A percentile compares a stretch with the other conserved stretches of the same genome.
These are phyloP conservation scores for Scaptodrosophila latifasciaeformis DNA, from an alignment of 2,888 invertebrate genomes.

Conservation along the genomic window DNA sequence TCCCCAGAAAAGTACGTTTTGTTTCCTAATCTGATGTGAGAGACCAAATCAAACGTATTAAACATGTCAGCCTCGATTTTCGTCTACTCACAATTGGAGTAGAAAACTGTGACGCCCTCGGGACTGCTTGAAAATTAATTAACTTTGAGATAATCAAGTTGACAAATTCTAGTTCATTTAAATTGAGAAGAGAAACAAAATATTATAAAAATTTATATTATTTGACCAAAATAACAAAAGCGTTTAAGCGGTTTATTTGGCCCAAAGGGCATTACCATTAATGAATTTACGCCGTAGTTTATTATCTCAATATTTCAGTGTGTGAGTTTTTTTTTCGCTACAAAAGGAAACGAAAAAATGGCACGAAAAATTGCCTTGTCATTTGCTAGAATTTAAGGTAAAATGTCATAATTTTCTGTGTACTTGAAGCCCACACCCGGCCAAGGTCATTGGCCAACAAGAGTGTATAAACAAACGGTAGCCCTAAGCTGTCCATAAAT, in stretches of 20 bases:
- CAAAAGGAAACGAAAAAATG: not conserved
- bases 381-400: slow-evolving; percentile 20
- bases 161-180: slow-evolving; percentile 38
- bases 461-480: slow-evolving; percentile 17
- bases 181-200: slow-evolving; percentile 5
- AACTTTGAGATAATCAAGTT: slow-evolving; percentile 41
- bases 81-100: not conserved
- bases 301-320: not conserved
- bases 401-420: slow-evolving; percentile 35
- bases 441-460: slow-evolving; percentile 48
- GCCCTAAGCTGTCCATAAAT: slow-evolving; percentile 44
- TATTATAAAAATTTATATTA: not conserved
- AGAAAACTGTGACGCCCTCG: slow-evolving; percentile 7
- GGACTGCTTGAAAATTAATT: slow-evolving; percentile 38
- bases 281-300: not conserved
- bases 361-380: slow-evolving; percentile 36
- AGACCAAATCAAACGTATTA: slow-evolving; percentile 14
- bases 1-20: no score
- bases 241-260: not conserved
- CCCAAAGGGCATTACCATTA: not conserved
- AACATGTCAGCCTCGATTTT: slow-evolving; percentile 27
- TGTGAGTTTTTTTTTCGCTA: not conserved
- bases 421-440: not conserved
- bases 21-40: not conserved
- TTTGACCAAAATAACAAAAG: not conserved